Base-by-base conservation (phyloP, 2,888 invertebrate species). In the Leptopterna dolabrata region DNA sequence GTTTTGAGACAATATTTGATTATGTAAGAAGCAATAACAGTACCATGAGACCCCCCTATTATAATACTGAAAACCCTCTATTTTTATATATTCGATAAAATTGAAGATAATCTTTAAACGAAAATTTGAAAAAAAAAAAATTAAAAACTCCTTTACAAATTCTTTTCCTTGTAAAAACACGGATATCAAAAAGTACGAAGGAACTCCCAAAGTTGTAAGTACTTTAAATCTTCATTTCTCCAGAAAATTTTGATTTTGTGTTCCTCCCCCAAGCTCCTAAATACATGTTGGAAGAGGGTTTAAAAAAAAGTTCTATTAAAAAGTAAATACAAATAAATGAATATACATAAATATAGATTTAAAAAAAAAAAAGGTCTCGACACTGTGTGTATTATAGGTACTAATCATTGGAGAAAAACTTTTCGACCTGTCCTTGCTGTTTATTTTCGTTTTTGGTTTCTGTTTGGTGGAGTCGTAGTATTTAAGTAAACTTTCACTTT, bases 21-120 rank as follows among this genome's bases (percentile, higher is more conserved):
- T 89, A 89, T 89, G 89, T 87, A 88, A 89, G 87, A 83, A 90
- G 90, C 90, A 90, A 90, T 90, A 90, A 89, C 86, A 89, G 89
- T 90, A 82, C 88, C 89, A 90, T 89, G 89, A 90, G 88, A 89
- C 88, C 88, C 89, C 55, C 55, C 82, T 63, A 87, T 85, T 87
- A 89, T 73, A 89, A 83, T 83, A 63, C 36, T 51, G n/a, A 51
- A 63, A 83, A 83, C 90, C 90, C 90, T 90, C 90, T 90, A 90
- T 90, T 90, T 90, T 90, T 90, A 90, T 90, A 90, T 89, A 89
- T 87, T 89, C 83, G 87, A 89, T 87, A 87, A 88, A 89, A 89
- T 89, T 51, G 43, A 76, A 63, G 88, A 90, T 89, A 88, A 87
- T 88, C 88, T 88, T 88, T 30, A 89, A 89, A 86, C 55, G 88